Conservation (phyloP, 1,140 invertebrate species). For the Lethrus apterus region DNA sequence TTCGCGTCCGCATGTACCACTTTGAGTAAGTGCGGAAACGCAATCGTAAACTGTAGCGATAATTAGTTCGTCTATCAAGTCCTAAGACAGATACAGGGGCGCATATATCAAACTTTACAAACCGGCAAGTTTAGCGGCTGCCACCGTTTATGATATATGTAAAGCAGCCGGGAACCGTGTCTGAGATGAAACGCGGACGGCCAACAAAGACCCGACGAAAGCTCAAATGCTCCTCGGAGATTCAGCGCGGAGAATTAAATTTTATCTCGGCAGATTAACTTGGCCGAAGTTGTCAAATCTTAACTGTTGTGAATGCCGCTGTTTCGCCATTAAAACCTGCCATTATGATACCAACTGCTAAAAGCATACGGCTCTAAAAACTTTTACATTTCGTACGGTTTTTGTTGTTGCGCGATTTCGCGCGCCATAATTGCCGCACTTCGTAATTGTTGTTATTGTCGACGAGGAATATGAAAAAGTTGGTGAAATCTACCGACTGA, state of each 20-base stretch:
- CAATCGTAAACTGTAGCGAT: too few relatives aligned
- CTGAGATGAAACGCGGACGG: conserved; percentile 16
- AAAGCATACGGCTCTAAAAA: conserved; percentile 16
- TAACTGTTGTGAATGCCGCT: conserved; percentile 24
- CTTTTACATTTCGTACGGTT: too few relatives aligned
- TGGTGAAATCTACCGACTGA: too few relatives aligned
- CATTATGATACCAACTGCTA: conserved; percentile 21
- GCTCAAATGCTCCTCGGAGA: conserved; percentile 26
- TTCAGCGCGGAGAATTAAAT: conserved; percentile 26
- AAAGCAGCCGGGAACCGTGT: conserved; percentile 14
- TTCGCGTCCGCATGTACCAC: too few relatives aligned
- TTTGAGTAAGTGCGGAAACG: too few relatives aligned
- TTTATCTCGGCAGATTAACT: conserved; percentile 31
- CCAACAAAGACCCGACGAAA: conserved; percentile 22
- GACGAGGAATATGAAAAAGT: too few relatives aligned
- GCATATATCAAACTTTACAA: conserved; percentile 23
- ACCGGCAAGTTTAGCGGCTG: conserved; percentile 17
- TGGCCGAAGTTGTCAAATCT: conserved; percentile 28
- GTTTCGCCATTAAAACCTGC: conserved; percentile 24
- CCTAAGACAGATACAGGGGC: conserved; percentile 23
- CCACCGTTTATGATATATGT: conserved; percentile 26
- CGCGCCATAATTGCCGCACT: too few relatives aligned
- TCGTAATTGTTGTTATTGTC: too few relatives aligned
- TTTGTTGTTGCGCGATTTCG: too few relatives aligned
- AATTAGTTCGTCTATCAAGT: conserved; percentile 24